phyloP scores from a whole-genome alignment of 2,888 invertebrate genomes.

The Nebria brevicollis region DNA sequence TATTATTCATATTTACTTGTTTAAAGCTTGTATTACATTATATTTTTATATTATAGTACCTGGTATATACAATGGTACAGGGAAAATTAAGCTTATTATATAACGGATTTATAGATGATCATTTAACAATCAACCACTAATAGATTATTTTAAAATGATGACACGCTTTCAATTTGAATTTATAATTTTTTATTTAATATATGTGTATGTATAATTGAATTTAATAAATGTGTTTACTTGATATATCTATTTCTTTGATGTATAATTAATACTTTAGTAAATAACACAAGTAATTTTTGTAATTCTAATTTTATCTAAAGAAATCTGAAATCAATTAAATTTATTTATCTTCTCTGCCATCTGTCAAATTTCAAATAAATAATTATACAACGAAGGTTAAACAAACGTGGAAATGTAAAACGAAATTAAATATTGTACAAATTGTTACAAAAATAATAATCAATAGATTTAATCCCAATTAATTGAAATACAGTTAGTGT shows the following conservation, averaged over 20 bases:
- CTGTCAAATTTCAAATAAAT: not conserved
- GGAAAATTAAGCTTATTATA: too few relatives aligned
- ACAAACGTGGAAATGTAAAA: not conserved
- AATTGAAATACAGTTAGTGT: not conserved
- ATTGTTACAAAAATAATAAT: not conserved
- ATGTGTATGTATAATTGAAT: too few relatives aligned
- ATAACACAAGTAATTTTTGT: not conserved
- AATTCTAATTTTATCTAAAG: not conserved
- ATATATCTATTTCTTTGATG: too few relatives aligned
- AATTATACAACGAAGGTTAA: not conserved
- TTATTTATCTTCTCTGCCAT: not conserved
- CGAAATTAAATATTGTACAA: not conserved
- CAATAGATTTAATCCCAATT: not conserved
- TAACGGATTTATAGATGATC: too few relatives aligned
- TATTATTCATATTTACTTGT: not conserved
- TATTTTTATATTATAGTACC: too few relatives aligned
- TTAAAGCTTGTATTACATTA: too few relatives aligned
- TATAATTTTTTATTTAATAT: too few relatives aligned
- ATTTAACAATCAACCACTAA: too few relatives aligned
- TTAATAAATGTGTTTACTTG: too few relatives aligned
- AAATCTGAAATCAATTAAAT: not conserved
- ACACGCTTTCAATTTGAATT: too few relatives aligned
- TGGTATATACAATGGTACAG: too few relatives aligned
- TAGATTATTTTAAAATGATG: too few relatives aligned
- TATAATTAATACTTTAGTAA: not conserved